These are phyloP conservation scores for Myanophis thanlyinensis DNA, from an alignment of 2,113 vertebrate species.

Conservation along the genomic window DNA sequence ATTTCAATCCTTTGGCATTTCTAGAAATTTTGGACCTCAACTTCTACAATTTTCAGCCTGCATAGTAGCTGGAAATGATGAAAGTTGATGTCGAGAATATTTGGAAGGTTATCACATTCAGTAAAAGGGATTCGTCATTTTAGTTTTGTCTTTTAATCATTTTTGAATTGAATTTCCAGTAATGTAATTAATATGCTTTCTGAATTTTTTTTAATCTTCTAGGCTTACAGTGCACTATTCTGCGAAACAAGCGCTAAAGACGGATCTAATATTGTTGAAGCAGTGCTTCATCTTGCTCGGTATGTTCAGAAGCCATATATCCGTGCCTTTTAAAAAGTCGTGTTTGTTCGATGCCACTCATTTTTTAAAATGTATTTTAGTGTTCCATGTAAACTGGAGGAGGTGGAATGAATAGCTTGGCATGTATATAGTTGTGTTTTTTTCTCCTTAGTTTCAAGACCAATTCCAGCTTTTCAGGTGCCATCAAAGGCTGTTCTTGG, in stretches of 20 bases:
- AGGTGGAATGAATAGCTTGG: not conserved
- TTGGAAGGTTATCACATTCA: not conserved
- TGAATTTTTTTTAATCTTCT: conserved; percentile 37
- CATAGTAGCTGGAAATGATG: not conserved
- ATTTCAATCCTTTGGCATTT: not conserved
- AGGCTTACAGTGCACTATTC: conserved; percentile 86
- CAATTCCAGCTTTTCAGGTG: not conserved
- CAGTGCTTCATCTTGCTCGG: conserved; percentile 91
- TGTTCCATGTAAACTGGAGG: not conserved
- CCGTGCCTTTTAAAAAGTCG: not conserved
- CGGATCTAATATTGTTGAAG: conserved; percentile 86
- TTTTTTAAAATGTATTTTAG: not conserved
- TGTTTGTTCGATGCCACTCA: not conserved
- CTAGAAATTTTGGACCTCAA: not conserved
- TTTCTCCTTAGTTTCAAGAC: not conserved
- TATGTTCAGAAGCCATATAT: conserved; percentile 55
- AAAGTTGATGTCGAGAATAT: not conserved
- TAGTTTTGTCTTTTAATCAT: not conserved
- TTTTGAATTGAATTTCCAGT: not conserved
- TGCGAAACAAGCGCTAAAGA: conserved; percentile 95
- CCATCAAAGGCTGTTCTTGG: not conserved
- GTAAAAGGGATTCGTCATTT: not conserved
- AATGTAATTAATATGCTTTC: not conserved
- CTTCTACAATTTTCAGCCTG: not conserved
- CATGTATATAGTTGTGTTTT: not conserved